Evolutionary conservation across 2,888 invertebrate species (phyloP).

Genomic region (Glyphotaelius pellucidus): DNA sequence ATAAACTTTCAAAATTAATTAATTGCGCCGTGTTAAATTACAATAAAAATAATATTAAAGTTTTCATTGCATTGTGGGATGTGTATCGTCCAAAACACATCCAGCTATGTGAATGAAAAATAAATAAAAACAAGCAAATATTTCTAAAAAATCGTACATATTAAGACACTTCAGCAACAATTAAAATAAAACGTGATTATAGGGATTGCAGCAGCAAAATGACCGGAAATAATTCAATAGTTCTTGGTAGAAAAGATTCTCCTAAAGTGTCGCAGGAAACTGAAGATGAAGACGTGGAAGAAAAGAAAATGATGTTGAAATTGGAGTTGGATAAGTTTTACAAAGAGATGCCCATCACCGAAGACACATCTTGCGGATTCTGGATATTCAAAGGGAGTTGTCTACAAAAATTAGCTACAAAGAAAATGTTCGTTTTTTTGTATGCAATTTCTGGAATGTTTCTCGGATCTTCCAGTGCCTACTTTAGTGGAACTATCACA

Average conservation of each 20-base stretch:
- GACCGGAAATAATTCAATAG: neutral
- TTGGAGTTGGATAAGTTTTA: slow-evolving; percentile 71
- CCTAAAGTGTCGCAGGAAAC: neutral
- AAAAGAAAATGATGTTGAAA: slow-evolving; percentile 50
- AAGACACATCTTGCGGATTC: slow-evolving; percentile 82
- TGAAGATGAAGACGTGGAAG: neutral
- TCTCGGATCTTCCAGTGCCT: slow-evolving; percentile 83
- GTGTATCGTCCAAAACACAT: neutral
- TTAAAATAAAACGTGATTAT: neutral
- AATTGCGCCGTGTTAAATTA: neutral
- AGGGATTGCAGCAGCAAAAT: neutral
- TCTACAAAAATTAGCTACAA: slow-evolving; percentile 80
- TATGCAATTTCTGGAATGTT: slow-evolving; percentile 83
- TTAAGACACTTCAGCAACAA: neutral
- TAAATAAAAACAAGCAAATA: too few species aligned
- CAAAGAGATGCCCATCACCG: slow-evolving; percentile 76
- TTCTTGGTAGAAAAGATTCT: neutral
- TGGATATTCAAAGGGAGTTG: slow-evolving; percentile 78
- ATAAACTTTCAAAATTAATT: neutral
- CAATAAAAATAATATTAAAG: neutral
- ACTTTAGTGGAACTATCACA: slow-evolving; percentile 85
- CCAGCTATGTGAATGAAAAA: too few species aligned
- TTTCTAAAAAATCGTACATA: neutral
- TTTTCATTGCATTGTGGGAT: neutral
- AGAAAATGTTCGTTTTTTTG: slow-evolving; percentile 79